Base-by-base conservation (phyloP, 2,113 vertebrate species). In the Equus quagga region DNA sequence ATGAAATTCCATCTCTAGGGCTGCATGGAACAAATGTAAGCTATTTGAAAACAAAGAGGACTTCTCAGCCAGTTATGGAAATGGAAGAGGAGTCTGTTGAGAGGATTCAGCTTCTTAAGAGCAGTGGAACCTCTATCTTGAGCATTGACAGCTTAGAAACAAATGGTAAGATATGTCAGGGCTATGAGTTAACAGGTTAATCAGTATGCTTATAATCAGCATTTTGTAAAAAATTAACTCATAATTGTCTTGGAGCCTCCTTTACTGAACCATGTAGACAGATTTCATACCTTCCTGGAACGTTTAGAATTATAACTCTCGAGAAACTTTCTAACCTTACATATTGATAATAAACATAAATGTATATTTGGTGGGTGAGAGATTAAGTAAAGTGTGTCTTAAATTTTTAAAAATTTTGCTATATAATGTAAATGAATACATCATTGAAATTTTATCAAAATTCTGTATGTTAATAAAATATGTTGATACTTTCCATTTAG, bases 61-160 rank as follows among this genome's bases (percentile, higher is more conserved):
- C 95, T 96, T 98, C 99, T 60, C 98, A 98, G 31, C 93, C 98
- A 62, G 17, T 98, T 89, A 97, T 85, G 88, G 98, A 99, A 91
- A 97, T 97, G 36, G 99, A 99, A 89, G 98, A 99, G 62, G 94
- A 92, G 1, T 91, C 91, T 24, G 14, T 87, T 89, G 98, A 98
- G 96, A 98, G 97, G 94, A 81, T 96, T 80, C 73, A 96, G 23
- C 79, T 97, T 91, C 98, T 98, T 56, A 98, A 98, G 79, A 98
- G 96, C 76, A 91, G 96, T 78, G 97, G 36, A 36, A 95, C 98
- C 70, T 96, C 96, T 73, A 44, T 97, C 33, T 81, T 99, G 89
- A 99, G 98, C 87, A 98, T 95, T 98, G 99, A 99, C 96, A 99
- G 98, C 84, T 96, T 99, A 73, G 99, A 99, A 91, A 96, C 97